A percentile compares a stretch with the other conserved stretches of the same genome.
Evolutionary conservation across 2,113 vertebrate genomes (phyloP).

Genomic region (Bombycilla garrulus): DNA sequence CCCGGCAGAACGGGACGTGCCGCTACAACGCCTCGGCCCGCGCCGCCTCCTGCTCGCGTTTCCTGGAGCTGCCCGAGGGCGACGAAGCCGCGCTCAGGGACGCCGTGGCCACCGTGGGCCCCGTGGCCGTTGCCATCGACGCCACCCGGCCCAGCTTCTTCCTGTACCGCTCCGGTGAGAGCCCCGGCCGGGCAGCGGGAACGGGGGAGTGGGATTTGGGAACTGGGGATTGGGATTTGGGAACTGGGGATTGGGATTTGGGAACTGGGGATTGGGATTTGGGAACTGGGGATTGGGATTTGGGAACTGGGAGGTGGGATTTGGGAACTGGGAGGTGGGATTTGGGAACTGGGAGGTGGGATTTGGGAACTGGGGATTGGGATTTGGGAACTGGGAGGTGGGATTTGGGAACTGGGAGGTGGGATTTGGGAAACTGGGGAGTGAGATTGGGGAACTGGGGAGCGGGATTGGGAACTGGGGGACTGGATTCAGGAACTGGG

Average conservation of each 20-base stretch:
- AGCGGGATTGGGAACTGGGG: not conserved
- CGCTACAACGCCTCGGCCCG: slow-evolving; percentile 69
- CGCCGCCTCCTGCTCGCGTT: slow-evolving; percentile 84
- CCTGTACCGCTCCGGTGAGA: slow-evolving; percentile 54
- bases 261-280: no score
- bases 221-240: no score
- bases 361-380: no score
- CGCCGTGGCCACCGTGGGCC: slow-evolving; percentile 81
- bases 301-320: accelerated
- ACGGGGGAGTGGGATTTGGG: accelerated
- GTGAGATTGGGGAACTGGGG: no score
- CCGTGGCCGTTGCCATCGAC: slow-evolving; percentile 87
- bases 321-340: no score
- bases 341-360: accelerated
- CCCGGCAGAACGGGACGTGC: slow-evolving; percentile 70
- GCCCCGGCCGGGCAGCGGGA: accelerated
- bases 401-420: accelerated
- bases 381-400: no score
- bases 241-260: accelerated
- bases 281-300: no score
- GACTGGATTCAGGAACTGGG: no score
- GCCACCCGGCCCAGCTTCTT: slow-evolving; percentile 75
- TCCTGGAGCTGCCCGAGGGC: slow-evolving; percentile 49
- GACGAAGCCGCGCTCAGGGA: slow-evolving; percentile 77
- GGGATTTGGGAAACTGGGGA: not conserved